Percentiles rank a stretch among this genome's conserved stretches.
phyloP scores from a whole-genome alignment of 2,113 vertebrate genomes.

The Atractosteus spatula region DNA sequence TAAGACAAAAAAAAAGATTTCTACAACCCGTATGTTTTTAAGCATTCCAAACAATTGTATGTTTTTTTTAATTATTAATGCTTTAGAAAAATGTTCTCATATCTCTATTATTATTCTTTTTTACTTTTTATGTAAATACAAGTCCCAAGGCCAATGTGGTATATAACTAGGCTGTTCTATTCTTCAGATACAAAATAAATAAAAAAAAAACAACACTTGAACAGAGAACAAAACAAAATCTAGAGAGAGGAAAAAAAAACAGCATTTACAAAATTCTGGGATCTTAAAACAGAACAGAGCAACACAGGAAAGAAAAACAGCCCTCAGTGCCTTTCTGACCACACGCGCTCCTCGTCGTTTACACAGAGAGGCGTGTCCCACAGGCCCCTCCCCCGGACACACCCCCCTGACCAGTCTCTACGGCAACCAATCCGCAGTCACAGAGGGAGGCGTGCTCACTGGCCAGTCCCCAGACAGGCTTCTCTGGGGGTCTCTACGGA shows the following conservation, averaged over 20 bases:
- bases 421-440: too few species aligned
- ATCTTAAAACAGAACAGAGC: conserved; percentile 60
- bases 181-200: conserved; percentile 59
- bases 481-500: too few species aligned
- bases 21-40: conserved; percentile 77
- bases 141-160: conserved; percentile 78
- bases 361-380: too few species aligned
- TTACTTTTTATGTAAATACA: conserved; percentile 75
- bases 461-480: too few species aligned
- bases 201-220: conserved; percentile 52
- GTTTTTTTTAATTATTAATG: conserved; percentile 67
- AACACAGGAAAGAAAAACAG: conserved; percentile 26
- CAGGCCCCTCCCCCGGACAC: too few species aligned
- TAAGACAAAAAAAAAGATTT: conserved; percentile 45
- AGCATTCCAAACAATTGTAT: conserved; percentile 67
- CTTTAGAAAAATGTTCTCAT: conserved; percentile 75
- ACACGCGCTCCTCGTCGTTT: too few species aligned
- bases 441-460: too few species aligned
- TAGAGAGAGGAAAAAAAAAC: conserved; percentile 67
- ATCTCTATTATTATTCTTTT: conserved; percentile 76
- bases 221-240: conserved; percentile 47
- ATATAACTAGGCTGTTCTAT: conserved; percentile 74
- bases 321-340: background rate
- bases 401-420: too few species aligned
- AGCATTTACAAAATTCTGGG: conserved; percentile 68